A percentile compares a stretch with the other conserved stretches of the same genome.
Evolutionary conservation across 2,113 vertebrate genomes (phyloP).

Genomic region (Odontophorus gujanensis): DNA sequence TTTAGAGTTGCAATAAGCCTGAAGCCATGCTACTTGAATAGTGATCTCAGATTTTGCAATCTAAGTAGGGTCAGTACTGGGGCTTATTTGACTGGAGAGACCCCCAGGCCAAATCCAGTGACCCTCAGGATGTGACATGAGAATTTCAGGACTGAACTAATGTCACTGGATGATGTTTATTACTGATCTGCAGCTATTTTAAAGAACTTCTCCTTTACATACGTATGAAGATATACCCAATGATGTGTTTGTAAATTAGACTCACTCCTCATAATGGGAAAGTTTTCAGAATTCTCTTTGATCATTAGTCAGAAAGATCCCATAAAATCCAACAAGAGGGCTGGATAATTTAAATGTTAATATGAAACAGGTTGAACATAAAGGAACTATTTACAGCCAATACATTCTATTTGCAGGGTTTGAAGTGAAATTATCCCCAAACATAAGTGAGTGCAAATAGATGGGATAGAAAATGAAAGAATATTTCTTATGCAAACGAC

Average conservation of each 20-base stretch:
- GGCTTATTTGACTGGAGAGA: not conserved
- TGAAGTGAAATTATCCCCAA: slow-evolving; percentile 28
- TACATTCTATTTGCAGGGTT: slow-evolving; percentile 10
- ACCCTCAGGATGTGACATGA: not conserved
- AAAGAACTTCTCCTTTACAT: not conserved
- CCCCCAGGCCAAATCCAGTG: not conserved
- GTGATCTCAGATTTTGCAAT: not conserved
- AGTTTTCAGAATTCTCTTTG: not conserved
- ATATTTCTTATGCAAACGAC: not conserved
- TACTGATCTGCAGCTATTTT: not conserved
- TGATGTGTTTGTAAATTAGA: not conserved
- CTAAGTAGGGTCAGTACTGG: not conserved
- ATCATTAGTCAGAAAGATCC: not conserved
- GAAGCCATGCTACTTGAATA: not conserved
- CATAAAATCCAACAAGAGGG: not conserved
- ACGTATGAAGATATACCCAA: not conserved
- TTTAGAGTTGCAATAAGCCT: not conserved
- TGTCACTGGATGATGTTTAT: not conserved
- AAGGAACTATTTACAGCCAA: slow-evolving; percentile 6
- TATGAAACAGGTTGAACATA: not conserved
- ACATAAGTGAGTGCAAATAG: slow-evolving; percentile 16
- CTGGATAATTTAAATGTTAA: slow-evolving; percentile 20
- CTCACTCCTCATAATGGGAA: not conserved
- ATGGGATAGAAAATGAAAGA: not conserved
- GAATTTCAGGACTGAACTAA: not conserved